Base-by-base conservation (phyloP, 2,888 invertebrate species). In the Mesodorylaimus sp. region DNA sequence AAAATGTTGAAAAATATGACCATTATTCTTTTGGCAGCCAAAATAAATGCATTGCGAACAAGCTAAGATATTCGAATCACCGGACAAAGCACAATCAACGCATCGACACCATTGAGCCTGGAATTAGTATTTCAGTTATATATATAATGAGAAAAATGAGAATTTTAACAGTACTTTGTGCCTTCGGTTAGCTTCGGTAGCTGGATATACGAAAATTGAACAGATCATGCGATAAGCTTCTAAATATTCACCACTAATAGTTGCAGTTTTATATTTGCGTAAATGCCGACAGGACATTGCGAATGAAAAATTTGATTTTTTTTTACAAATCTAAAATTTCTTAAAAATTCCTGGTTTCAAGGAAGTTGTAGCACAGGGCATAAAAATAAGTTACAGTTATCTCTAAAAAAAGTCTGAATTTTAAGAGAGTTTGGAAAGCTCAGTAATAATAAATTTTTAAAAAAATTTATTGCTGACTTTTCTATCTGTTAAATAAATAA, bases 1-100 rank as follows among this genome's bases (percentile, higher is more conserved):
- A 45, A 81, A 78, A 72, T 93, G 91, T 50, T 83, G 80, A 60
- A 81, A 78, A 57, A 88, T 84, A 67, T 91, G 91, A 51, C n/a
- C n/a, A n/a, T 60, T 61, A 26, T 58, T 55, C 51, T 79, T 77
- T 60, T 83, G 83, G 68, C 93, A 93, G 47, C 84, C 91, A 69
- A 93, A 88, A 71, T 78, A 88, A 59, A 89, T 83, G 72, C 93
- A 93, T 61, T 85, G 83, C 36, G 73, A 61, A 57, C 73, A 73
- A 50, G 70, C 68, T 61, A 73, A 72, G 3, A 73, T 73, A 52
- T 83, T 77, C n/a, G 81, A 78, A 24, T 81, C 24, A 10, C 24
- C n/a, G n/a, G n/a, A n/a, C 21, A n/a, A 23, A n/a, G 52, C 51
- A 43, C 50, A 49, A 24, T 7, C n/a, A 19, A 49, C 27, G 23